A percentile compares a stretch with the other conserved stretches of the same genome.
phyloP scores from a whole-genome alignment of 92 coral and sea anemone genomes.

The Palythoa heliodiscus region DNA sequence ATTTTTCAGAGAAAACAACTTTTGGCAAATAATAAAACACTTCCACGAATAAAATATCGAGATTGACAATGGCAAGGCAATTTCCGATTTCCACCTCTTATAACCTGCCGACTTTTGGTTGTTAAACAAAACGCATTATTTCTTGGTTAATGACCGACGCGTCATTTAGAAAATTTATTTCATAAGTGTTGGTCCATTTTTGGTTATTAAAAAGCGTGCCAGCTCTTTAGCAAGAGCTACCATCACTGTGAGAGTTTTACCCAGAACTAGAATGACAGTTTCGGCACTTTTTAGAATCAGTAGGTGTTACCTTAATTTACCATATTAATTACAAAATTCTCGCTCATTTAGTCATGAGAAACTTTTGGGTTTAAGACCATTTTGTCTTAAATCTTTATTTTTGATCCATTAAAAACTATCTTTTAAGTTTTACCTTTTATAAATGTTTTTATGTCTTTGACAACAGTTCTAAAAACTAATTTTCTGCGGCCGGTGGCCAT shows the following conservation, averaged over 20 bases:
- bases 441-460: not conserved
- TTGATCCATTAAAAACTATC: not conserved
- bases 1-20: not conserved
- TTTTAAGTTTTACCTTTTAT: not conserved
- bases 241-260: not conserved
- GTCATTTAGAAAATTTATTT: not conserved
- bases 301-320: not conserved
- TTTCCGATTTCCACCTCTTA: not conserved
- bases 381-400: not conserved
- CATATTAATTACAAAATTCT: not conserved
- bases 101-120: not conserved
- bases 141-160: not conserved
- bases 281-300: not conserved
- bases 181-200: not conserved
- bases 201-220: slow-evolving; percentile 3
- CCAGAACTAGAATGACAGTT: not conserved
- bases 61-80: not conserved
- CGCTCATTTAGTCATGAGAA: not conserved
- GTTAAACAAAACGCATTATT: not conserved
- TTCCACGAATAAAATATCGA: not conserved
- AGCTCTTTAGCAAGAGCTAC: not conserved
- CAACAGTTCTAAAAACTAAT: not conserved
- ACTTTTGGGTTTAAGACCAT: too few species aligned
- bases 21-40: not conserved
- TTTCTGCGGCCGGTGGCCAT: not conserved